Evolutionary conservation across 2,888 invertebrate genomes (phyloP).

Genomic region (Mimas tiliae): DNA sequence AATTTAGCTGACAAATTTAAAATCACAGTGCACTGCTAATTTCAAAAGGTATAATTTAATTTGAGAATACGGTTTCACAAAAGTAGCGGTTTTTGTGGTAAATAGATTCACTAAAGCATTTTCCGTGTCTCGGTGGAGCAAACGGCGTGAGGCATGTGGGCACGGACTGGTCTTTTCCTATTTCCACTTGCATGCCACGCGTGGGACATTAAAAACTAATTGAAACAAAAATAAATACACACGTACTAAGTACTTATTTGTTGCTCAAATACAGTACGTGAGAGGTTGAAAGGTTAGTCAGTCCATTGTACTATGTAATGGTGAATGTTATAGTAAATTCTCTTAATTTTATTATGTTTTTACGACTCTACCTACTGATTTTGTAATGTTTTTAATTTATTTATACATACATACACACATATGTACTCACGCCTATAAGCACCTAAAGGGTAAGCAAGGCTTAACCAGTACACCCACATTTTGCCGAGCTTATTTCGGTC

Average conservation of each 20-base stretch:
- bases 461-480: too few relatives aligned
- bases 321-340: too few relatives aligned
- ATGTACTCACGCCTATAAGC: too few relatives aligned
- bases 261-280: background rate
- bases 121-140: conserved; percentile 65
- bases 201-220: conserved; percentile 20
- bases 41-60: conserved; percentile 50
- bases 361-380: too few relatives aligned
- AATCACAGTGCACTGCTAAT: conserved; percentile 8
- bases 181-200: conserved; percentile 17
- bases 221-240: background rate
- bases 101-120: conserved; percentile 79
- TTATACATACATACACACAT: too few relatives aligned
- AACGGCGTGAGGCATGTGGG: conserved; percentile 42
- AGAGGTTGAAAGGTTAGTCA: background rate
- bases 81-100: conserved; percentile 66
- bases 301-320: background rate
- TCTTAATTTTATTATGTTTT: too few relatives aligned
- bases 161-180: conserved; percentile 22
- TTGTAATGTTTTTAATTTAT: too few relatives aligned
- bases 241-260: background rate
- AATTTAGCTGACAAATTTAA: background rate
- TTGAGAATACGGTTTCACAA: conserved; percentile 53
- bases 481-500: too few relatives aligned
- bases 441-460: too few relatives aligned